Percentiles rank a stretch among this genome's conserved stretches.
These are phyloP conservation scores for Lypha dubia DNA, from an alignment of 2,888 invertebrate species.

Conservation along the genomic window DNA sequence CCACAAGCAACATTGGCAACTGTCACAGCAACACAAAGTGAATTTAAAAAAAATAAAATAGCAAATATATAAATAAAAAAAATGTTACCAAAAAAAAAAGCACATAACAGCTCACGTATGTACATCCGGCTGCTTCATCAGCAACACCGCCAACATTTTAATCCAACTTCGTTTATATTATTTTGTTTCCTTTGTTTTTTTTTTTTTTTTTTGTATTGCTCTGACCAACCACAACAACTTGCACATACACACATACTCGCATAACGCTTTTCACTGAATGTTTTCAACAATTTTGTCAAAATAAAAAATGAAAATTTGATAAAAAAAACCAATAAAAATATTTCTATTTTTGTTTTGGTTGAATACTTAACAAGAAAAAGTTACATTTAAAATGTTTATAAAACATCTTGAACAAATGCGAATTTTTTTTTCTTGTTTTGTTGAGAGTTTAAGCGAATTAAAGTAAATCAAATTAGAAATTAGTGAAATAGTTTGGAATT, in stretches of 20 bases:
- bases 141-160: slow-evolving; percentile 33
- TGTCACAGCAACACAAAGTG: slow-evolving; percentile 20
- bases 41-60: too few relatives aligned
- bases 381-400: slow-evolving; percentile 36
- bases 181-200: slow-evolving; percentile 19
- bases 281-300: slow-evolving; percentile 31
- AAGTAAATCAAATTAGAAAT: slow-evolving; percentile 69
- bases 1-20: slow-evolving; percentile 55
- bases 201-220: background rate
- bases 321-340: too few relatives aligned
- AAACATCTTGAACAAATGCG: slow-evolving; percentile 59
- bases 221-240: slow-evolving; percentile 41
- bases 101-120: slow-evolving; percentile 72
- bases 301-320: too few relatives aligned
- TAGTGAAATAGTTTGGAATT: slow-evolving; percentile 61
- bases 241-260: too few relatives aligned
- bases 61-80: background rate
- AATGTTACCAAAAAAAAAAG: slow-evolving; percentile 22
- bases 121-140: slow-evolving; percentile 73
- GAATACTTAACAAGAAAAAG: slow-evolving; percentile 30
- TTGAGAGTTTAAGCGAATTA: slow-evolving; percentile 60
- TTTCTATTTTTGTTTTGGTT: background rate
- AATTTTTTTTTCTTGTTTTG: too few relatives aligned
- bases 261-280: slow-evolving; percentile 29
- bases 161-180: slow-evolving; percentile 37